These are phyloP conservation scores for Cariama cristata DNA, from an alignment of 2,113 vertebrate genomes.

Conservation along the genomic window DNA sequence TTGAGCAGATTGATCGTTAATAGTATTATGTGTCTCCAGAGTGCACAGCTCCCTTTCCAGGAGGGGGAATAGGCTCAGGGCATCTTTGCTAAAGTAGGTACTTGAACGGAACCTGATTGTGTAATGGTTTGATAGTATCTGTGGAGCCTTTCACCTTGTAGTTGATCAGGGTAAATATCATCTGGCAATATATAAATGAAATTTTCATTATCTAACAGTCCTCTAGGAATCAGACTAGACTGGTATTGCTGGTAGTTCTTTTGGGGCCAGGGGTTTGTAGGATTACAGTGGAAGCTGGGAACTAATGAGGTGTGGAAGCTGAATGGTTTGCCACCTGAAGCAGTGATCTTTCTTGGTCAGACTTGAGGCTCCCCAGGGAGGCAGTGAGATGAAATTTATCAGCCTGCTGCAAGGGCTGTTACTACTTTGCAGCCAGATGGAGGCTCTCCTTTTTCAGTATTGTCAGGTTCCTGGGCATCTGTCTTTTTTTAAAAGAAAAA, in stretches of 20 bases:
- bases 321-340: not conserved
- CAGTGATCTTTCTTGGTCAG: not conserved
- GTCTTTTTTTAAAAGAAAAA: not conserved
- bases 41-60: not conserved
- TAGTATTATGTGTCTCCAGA: not conserved
- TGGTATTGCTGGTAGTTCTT: not conserved
- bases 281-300: not conserved
- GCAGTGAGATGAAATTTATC: not conserved
- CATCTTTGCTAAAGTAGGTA: not conserved
- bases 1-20: not conserved
- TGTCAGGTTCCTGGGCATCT: not conserved
- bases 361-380: not conserved
- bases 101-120: not conserved
- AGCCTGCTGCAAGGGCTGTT: not conserved
- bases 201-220: not conserved
- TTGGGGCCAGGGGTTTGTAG: not conserved
- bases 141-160: not conserved
- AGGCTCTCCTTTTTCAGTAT: not conserved
- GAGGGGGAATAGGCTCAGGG: not conserved
- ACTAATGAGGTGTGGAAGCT: not conserved
- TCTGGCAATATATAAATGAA: not conserved
- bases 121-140: not conserved
- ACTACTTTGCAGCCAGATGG: not conserved
- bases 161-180: not conserved
- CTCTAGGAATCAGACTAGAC: not conserved